phyloP scores from a whole-genome alignment of 2,797 vertebrate species.

The Salmo trutta region DNA sequence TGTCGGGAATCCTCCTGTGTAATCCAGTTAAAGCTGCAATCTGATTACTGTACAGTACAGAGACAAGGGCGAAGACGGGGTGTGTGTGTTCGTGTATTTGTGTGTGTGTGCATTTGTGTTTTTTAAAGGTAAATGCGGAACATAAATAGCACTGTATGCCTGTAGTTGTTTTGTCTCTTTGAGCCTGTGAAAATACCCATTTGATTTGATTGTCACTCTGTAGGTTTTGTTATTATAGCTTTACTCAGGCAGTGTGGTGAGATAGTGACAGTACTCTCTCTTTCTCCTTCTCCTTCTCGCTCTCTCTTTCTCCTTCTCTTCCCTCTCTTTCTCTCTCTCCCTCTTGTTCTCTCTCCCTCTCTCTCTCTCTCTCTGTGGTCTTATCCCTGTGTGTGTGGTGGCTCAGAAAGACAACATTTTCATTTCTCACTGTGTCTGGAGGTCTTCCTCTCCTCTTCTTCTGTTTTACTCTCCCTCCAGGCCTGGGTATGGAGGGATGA shows the following conservation, averaged over 20 bases:
- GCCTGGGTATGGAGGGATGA: too few relatives aligned
- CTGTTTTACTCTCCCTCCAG: too few relatives aligned
- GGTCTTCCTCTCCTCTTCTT: too few relatives aligned
- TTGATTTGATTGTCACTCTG: neutral
- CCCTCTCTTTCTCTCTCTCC: neutral
- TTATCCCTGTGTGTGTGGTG: neutral
- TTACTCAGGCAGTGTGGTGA: neutral
- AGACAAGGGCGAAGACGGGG: constrained; percentile 14
- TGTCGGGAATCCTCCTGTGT: constrained; percentile 47
- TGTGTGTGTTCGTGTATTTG: too few relatives aligned
- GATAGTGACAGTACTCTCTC: neutral
- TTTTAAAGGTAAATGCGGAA: too few relatives aligned
- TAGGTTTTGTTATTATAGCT: neutral
- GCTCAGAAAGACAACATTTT: neutral
- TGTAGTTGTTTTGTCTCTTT: neutral
- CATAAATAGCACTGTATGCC: neutral
- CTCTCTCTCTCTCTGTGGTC: neutral
- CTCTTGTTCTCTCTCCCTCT: neutral
- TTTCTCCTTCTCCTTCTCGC: neutral
- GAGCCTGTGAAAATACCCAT: neutral
- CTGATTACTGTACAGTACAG: constrained; percentile 60
- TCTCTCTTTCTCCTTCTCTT: neutral
- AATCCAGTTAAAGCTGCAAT: constrained; percentile 69
- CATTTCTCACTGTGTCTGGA: neutral
- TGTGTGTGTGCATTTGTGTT: too few relatives aligned